Percentiles rank a stretch among this genome's conserved stretches.
These are phyloP conservation scores for Pitta sordida DNA, from an alignment of 2,113 vertebrate species.

Conservation along the genomic window DNA sequence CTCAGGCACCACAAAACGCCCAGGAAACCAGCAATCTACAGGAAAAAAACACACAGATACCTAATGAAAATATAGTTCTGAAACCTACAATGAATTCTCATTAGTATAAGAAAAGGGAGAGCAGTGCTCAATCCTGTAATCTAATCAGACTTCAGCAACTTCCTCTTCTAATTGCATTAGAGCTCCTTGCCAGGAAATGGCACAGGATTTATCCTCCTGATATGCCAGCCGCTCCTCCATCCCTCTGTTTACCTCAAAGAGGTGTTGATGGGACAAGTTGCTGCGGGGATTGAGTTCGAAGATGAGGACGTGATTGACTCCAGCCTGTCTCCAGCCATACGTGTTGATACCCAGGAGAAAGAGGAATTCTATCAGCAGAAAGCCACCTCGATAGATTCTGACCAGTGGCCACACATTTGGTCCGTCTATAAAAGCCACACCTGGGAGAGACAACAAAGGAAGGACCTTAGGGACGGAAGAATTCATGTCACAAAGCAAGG, in stretches of 20 bases:
- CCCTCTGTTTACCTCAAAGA: conserved; percentile 87
- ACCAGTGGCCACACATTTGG: conserved; percentile 89
- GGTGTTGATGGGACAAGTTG: conserved; percentile 94
- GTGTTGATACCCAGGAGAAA: conserved; percentile 97
- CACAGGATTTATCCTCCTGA: background rate
- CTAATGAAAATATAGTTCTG: background rate
- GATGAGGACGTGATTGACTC: conserved; percentile 96
- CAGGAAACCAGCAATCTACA: conserved; percentile 95
- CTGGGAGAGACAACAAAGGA: conserved; percentile 57
- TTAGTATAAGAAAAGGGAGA: conserved; percentile 35
- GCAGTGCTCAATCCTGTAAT: conserved; percentile 33
- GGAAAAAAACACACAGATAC: background rate
- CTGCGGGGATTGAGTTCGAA: conserved; percentile 95
- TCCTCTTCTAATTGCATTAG: conserved; percentile 48
- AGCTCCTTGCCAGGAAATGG: background rate
- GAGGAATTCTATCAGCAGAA: conserved; percentile 97
- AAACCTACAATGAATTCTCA: conserved; percentile 27
- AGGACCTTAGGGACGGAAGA: background rate
- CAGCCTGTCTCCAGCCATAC: conserved; percentile 92
- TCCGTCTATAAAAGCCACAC: conserved; percentile 78
- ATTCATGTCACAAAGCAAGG: background rate
- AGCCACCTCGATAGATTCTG: conserved; percentile 93
- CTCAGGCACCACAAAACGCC: conserved; percentile 96
- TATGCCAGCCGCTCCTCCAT: background rate
- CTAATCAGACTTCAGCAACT: conserved; percentile 52